A percentile compares a stretch with the other conserved stretches of the same genome.
Evolutionary conservation across 2,888 invertebrate genomes (phyloP).

Genomic region (Cantharis flavilabris): DNA sequence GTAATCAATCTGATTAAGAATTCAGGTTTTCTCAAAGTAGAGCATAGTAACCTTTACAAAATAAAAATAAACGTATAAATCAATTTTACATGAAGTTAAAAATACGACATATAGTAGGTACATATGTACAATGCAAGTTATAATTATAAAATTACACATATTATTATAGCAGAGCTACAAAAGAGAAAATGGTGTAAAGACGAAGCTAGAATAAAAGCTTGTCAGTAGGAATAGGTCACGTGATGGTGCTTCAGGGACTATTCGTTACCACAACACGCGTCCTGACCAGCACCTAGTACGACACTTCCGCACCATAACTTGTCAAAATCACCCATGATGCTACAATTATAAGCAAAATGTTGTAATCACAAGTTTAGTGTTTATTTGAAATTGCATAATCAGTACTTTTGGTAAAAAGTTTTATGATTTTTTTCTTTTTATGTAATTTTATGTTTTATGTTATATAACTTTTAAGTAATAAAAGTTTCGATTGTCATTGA

Average conservation of each 20-base stretch:
- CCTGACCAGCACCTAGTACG: conserved; percentile 31
- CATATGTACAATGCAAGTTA: not conserved
- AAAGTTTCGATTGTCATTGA: conserved; percentile 8
- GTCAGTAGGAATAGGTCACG: conserved; percentile 30
- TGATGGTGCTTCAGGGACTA: conserved; percentile 31
- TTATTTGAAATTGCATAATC: conserved; percentile 1
- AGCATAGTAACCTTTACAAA: not conserved
- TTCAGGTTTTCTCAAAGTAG: not conserved
- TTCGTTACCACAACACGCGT: conserved; percentile 37
- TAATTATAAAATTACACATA: not conserved
- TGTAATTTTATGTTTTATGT: not conserved
- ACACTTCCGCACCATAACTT: conserved; percentile 31
- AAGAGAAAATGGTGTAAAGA: conserved; percentile 17
- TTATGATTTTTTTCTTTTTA: not conserved
- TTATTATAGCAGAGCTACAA: conserved; percentile 1
- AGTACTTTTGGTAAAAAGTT: not conserved
- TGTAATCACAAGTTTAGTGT: conserved; percentile 12
- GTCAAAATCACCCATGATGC: conserved; percentile 30
- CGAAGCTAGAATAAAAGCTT: conserved; percentile 26
- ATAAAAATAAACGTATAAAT: not conserved
- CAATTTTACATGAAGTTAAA: not conserved
- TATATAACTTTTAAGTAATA: not conserved
- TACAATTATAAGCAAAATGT: conserved; percentile 12
- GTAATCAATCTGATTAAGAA: not conserved
- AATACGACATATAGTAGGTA: not conserved